Evolutionary conservation across 1,140 invertebrate genomes (phyloP).

Genomic region (Sitodiplosis mosellana): DNA sequence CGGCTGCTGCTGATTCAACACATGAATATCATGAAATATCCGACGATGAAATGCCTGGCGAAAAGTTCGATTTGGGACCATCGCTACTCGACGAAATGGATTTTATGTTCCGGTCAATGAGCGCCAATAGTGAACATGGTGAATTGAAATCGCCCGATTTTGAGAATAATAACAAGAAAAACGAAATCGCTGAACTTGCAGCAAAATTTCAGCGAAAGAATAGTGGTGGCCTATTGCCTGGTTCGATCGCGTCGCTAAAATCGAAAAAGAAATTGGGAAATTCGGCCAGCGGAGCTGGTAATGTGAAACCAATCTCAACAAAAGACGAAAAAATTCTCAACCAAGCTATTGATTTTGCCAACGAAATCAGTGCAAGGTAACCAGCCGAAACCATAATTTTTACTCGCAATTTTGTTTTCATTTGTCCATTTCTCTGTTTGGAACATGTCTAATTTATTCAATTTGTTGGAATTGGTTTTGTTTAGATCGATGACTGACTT

Average conservation of each 20-base stretch:
- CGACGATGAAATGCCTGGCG: slow-evolving; percentile 54
- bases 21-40: slow-evolving; percentile 88
- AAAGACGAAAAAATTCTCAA: slow-evolving; percentile 86
- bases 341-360: slow-evolving; percentile 81
- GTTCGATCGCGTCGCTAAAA: slow-evolving; percentile 18
- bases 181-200: slow-evolving; percentile 54
- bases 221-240: slow-evolving; percentile 6
- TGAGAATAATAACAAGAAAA: slow-evolving; percentile 44
- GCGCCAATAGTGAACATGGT: slow-evolving; percentile 16
- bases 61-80: slow-evolving; percentile 74
- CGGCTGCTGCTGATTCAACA: slow-evolving; percentile 14
- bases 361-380: slow-evolving; percentile 67
- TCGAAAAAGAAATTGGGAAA: slow-evolving; percentile 54
- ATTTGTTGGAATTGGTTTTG: too few species aligned
- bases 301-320: slow-evolving; percentile 84
- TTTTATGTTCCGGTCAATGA: slow-evolving; percentile 69
- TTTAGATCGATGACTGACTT: slow-evolving; percentile 63
- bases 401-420: not conserved
- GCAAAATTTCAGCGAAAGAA: slow-evolving; percentile 25
- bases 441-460: too few species aligned
- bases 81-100: slow-evolving; percentile 92
- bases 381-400: not conserved
- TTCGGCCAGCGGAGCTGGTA: slow-evolving; percentile 26
- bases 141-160: slow-evolving; percentile 34
- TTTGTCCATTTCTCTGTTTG: not conserved